Evolutionary conservation across 2,888 invertebrate species (phyloP).

Genomic region (Epirrita christyi): DNA sequence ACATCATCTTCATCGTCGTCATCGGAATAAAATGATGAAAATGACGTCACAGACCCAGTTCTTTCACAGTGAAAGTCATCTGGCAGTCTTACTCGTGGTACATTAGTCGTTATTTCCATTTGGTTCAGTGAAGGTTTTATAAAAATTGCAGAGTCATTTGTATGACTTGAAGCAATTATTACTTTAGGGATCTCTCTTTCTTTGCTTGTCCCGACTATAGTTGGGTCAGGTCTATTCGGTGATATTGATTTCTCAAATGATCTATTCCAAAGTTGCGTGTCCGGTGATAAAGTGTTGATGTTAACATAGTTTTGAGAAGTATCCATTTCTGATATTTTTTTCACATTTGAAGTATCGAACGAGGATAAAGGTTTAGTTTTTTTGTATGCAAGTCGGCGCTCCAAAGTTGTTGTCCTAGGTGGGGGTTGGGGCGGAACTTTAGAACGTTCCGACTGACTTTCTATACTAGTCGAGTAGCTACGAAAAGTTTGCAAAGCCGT

Average conservation of each 20-base stretch:
- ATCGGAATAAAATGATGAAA: conserved; percentile 72
- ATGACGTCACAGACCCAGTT: conserved; percentile 65
- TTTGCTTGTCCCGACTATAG: conserved; percentile 36
- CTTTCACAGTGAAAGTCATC: conserved; percentile 73
- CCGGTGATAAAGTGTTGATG: conserved; percentile 60
- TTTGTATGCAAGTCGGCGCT: conserved; percentile 80
- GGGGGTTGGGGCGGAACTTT: conserved; percentile 89
- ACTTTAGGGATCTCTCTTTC: conserved; percentile 75
- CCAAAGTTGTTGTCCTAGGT: conserved; percentile 89
- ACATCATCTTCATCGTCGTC: conserved; percentile 61
- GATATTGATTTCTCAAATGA: conserved; percentile 54
- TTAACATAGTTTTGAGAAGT: conserved; percentile 67
- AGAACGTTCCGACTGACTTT: conserved; percentile 62
- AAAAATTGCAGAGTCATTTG: conserved; percentile 84
- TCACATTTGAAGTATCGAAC: conserved; percentile 59
- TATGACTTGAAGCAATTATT: conserved; percentile 80
- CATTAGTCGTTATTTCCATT: conserved; percentile 62
- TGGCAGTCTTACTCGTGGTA: conserved; percentile 80
- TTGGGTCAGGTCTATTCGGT: conserved; percentile 44
- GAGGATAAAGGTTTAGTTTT: conserved; percentile 72
- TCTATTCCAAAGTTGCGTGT: conserved; percentile 44
- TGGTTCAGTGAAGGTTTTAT: conserved; percentile 84
- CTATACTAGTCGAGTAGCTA: conserved; percentile 55
- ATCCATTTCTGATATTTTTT: conserved; percentile 53
- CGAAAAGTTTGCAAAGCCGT: conserved; percentile 72